These are phyloP conservation scores for Gobius niger DNA, from an alignment of 2,113 vertebrate species.

Conservation along the genomic window DNA sequence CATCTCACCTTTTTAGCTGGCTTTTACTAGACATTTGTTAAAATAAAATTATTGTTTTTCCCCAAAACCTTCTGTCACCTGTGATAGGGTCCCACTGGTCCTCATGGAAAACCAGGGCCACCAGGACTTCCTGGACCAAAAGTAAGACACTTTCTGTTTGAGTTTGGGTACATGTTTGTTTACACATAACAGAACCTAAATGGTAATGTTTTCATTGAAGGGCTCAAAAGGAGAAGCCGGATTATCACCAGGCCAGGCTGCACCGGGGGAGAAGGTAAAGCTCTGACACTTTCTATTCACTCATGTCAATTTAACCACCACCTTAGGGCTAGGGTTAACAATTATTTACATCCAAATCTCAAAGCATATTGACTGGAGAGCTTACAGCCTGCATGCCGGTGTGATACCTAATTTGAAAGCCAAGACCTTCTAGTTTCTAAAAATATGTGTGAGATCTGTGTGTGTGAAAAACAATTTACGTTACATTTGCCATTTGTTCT, in stretches of 20 bases:
- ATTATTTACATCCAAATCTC: too few species aligned
- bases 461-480: too few species aligned
- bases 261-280: slow-evolving; percentile 86
- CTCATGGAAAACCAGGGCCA: slow-evolving; percentile 89
- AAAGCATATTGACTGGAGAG: too few species aligned
- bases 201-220: slow-evolving; percentile 65
- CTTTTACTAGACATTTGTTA: neutral
- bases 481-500: too few species aligned
- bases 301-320: neutral
- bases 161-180: neutral
- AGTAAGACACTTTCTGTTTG: slow-evolving; percentile 74
- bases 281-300: neutral
- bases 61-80: slow-evolving; percentile 14
- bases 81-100: slow-evolving; percentile 86
- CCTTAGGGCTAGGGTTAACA: too few species aligned
- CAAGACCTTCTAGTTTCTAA: too few species aligned
- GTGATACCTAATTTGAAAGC: too few species aligned
- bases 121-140: slow-evolving; percentile 89
- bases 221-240: slow-evolving; percentile 94
- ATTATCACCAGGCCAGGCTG: slow-evolving; percentile 86
- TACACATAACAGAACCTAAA: neutral
- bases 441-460: too few species aligned
- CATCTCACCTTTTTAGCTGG: neutral
- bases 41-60: neutral
- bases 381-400: too few species aligned